Evolutionary conservation across 2,113 vertebrate species (phyloP).

Genomic region (Noctilio leporinus): DNA sequence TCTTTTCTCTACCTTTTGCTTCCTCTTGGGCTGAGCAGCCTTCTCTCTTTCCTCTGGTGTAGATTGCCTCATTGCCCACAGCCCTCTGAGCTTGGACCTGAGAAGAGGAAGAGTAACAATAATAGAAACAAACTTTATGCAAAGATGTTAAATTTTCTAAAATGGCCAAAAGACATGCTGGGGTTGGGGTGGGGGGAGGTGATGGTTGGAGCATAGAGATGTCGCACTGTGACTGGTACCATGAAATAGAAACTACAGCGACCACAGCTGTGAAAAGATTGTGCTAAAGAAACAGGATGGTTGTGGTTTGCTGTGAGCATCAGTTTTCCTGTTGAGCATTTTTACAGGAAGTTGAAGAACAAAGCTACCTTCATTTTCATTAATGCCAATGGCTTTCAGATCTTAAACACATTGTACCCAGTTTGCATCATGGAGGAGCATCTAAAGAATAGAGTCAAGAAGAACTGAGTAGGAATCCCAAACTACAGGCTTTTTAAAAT

Average conservation of each 20-base stretch:
- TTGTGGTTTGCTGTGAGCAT: constrained; percentile 70
- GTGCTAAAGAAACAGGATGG: constrained; percentile 72
- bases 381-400: constrained; percentile 49
- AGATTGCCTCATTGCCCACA: not conserved
- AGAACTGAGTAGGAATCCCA: not conserved
- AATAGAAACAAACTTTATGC: not conserved
- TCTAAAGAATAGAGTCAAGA: constrained; percentile 37
- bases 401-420: constrained; percentile 33
- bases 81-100: not conserved
- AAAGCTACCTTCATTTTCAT: constrained; percentile 65
- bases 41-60: not conserved
- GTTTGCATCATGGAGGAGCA: not conserved
- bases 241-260: constrained; percentile 51
- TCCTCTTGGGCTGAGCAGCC: not conserved
- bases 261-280: constrained; percentile 64
- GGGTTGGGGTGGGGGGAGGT: not conserved
- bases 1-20: not conserved
- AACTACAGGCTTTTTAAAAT: not conserved
- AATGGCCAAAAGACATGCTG: not conserved
- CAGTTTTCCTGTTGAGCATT: constrained; percentile 72
- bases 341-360: constrained; percentile 73
- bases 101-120: not conserved
- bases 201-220: not conserved
- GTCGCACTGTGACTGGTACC: not conserved
- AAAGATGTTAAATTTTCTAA: not conserved